phyloP scores from a whole-genome alignment of 2,797 vertebrate species.

The Potorous gilbertii region DNA sequence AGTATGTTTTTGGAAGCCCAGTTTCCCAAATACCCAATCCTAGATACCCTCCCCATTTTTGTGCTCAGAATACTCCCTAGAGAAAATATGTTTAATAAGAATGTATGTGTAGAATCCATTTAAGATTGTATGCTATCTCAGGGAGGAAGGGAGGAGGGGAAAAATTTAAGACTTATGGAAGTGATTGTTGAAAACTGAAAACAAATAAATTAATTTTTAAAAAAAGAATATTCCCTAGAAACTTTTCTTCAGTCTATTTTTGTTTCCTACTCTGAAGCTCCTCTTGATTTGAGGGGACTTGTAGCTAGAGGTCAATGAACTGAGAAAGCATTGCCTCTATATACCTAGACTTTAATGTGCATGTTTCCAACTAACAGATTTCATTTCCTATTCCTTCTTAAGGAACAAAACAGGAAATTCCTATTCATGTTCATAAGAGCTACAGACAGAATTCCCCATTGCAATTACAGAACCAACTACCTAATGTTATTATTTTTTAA shows the following conservation, averaged over 20 bases:
- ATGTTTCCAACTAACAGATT: background rate
- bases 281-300: constrained; percentile 35
- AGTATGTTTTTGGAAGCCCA: background rate
- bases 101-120: too few relatives aligned
- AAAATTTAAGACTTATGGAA: too few relatives aligned
- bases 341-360: background rate
- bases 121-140: too few relatives aligned
- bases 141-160: too few relatives aligned
- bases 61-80: background rate
- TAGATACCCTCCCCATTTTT: background rate
- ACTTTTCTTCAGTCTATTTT: background rate
- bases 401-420: background rate
- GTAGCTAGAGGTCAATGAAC: constrained; percentile 34
- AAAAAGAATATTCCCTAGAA: background rate
- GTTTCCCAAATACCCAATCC: background rate
- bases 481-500: too few relatives aligned
- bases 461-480: background rate
- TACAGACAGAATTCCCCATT: background rate
- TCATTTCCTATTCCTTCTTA: too few relatives aligned
- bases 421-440: background rate
- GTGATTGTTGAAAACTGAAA: too few relatives aligned
- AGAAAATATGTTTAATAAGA: background rate
- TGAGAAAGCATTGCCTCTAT: background rate
- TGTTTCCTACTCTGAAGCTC: constrained; percentile 48
- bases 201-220: too few relatives aligned